Conservation (phyloP, 2,888 invertebrate genomes). For the Uloborus plumipes region DNA sequence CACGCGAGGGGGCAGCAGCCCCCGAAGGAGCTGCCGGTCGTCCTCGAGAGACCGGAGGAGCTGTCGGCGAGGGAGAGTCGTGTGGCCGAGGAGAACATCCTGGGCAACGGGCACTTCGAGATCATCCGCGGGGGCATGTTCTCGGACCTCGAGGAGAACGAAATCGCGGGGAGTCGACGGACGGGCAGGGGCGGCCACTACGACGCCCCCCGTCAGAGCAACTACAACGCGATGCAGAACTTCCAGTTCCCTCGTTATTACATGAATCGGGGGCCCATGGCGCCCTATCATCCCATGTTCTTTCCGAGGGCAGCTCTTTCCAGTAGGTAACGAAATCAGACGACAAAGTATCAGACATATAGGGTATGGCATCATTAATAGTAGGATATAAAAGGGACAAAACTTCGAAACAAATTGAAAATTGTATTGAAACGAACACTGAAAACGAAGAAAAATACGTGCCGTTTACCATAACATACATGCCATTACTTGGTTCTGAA, state of each 20-base stretch:
- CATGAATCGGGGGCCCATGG: not conserved
- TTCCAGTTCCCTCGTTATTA: constrained; percentile 47
- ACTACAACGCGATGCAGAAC: constrained; percentile 5
- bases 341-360: no score
- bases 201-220: not conserved
- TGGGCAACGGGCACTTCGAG: constrained; percentile 53
- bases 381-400: no score
- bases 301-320: constrained; percentile 28
- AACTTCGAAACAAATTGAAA: no score
- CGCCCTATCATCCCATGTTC: constrained; percentile 24
- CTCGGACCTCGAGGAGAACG: constrained; percentile 45
- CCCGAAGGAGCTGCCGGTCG: not conserved
- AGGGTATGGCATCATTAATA: no score
- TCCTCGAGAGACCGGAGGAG: constrained; percentile 6
- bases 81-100: constrained; percentile 17
- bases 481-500: no score
- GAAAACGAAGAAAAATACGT: no score
- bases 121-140: constrained; percentile 51
- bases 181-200: constrained; percentile 13
- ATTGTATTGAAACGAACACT: no score
- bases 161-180: constrained; percentile 31
- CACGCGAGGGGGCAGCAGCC: not conserved
- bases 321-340: not conserved
- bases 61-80: constrained; percentile 34
- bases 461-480: no score